These are phyloP conservation scores for Oscheius myriophilus DNA, from an alignment of 2,888 invertebrate species.

Conservation along the genomic window DNA sequence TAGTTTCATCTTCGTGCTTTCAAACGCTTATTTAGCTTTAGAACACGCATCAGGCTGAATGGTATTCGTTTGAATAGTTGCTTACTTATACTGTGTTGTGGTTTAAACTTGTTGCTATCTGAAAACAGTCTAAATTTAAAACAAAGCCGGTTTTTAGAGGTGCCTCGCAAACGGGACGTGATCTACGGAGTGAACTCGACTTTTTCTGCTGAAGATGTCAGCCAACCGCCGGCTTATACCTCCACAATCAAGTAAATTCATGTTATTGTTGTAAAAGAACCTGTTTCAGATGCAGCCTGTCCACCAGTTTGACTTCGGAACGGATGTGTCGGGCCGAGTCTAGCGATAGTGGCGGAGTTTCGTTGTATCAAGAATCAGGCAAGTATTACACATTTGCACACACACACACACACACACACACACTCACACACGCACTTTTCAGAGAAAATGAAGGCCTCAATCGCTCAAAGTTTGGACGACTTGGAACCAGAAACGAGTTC, in stretches of 20 bases:
- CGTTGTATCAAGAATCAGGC: slow-evolving; percentile 16
- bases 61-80: too few species aligned
- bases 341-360: slow-evolving; percentile 50
- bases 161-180: slow-evolving; percentile 34
- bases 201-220: slow-evolving; percentile 45
- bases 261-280: not conserved
- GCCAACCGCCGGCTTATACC: slow-evolving; percentile 12
- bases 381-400: too few species aligned
- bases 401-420: too few species aligned
- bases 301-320: slow-evolving; percentile 23
- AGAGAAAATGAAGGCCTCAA: not conserved
- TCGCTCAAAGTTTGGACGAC: slow-evolving; percentile 16
- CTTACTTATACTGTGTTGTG: too few species aligned
- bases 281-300: slow-evolving; percentile 11
- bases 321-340: slow-evolving; percentile 38
- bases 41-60: too few species aligned
- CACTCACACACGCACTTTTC: not conserved
- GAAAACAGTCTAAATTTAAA: too few species aligned
- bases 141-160: slow-evolving; percentile 15
- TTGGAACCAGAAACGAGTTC: slow-evolving; percentile 29
- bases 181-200: slow-evolving; percentile 55
- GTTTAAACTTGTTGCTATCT: too few species aligned
- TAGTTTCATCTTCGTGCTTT: too few species aligned
- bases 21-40: too few species aligned
- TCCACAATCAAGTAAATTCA: not conserved